Conservation (phyloP, 2,888 invertebrate species). For the Tenodera sinensis region DNA sequence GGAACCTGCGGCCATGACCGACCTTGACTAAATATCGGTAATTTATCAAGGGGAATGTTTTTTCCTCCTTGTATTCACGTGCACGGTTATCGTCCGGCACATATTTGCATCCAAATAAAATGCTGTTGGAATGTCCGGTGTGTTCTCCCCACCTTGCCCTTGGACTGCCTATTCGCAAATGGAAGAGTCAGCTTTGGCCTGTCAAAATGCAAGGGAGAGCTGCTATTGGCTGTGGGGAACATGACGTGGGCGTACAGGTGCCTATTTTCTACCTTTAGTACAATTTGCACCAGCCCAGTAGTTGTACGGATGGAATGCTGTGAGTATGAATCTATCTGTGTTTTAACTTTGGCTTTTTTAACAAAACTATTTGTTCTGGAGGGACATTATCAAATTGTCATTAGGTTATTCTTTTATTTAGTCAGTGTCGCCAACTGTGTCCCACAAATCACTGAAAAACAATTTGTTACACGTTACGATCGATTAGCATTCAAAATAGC, state of each 20-base stretch:
- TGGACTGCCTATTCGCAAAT: neutral
- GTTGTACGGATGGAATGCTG: neutral
- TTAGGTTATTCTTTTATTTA: too few relatives aligned
- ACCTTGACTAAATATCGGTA: neutral
- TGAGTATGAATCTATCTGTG: neutral
- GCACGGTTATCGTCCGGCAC: neutral
- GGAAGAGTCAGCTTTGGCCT: neutral
- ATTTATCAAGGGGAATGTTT: neutral
- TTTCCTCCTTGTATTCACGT: neutral
- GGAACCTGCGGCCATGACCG: neutral
- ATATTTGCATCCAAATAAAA: neutral
- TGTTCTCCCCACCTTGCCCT: neutral
- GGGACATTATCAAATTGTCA: too few relatives aligned
- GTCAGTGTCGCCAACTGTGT: too few relatives aligned
- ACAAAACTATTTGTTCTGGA: too few relatives aligned
- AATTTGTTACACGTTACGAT: too few relatives aligned
- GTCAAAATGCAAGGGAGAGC: neutral
- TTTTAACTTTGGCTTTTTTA: neutral
- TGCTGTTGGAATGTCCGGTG: neutral
- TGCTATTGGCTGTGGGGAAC: neutral
- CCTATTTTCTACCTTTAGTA: neutral
- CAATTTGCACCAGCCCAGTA: neutral
- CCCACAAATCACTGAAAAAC: too few relatives aligned
- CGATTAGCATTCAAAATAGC: too few relatives aligned
- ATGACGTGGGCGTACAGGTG: neutral